Evolutionary conservation across 2,113 vertebrate genomes (phyloP), one percentile per base, ranked within the genome.

Genomic region (Phoxinus phoxinus): DNA sequence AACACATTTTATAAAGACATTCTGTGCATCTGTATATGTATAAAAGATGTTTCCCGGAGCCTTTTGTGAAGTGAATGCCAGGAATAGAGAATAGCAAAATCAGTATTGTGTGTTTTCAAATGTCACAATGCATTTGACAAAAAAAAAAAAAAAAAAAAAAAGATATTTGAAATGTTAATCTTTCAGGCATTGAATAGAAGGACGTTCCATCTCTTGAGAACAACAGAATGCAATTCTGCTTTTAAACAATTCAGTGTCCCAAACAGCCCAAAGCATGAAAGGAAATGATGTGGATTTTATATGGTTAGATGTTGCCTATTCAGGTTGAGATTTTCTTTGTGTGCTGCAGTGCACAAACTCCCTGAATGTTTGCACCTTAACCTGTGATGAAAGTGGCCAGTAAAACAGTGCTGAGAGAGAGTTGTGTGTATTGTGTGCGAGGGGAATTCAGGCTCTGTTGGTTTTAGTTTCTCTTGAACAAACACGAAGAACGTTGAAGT

Each of bases 41-140:
- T 44, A 74, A 58, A 77, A 35, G 30, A 51, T 58, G 19, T 78
- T 58, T 56, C 27, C 30, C n/a, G 10, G 11, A 15, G 30, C 27
- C 48, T 56, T 44, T 37, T 41, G 32, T 44, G 13, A 79, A 44
- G 13, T 10, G 56, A 61, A 32, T 79, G 12, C 53, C 17, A 79
- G 30, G 77, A 61, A 61, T 79, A 3, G 25, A 59, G 35, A 61
- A 79, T 53, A 19, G 53, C 56, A 5, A 4, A 79, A 79, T 61
- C 61, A 61, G 23, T 58, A 79, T 61, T 79, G 76, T 41, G 35
- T 12, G 35, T 79, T 79, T 79, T 79, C 77, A 79, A 61, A 79
- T 79, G 77, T 79, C 77, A 61, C 32, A 25, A 48, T 3, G 30
- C 46, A 30, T 58, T 77, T 77, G 21, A 61, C 76, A 41, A 41